Evolutionary conservation across 2,888 invertebrate genomes (phyloP).

Genomic region (Oxycera nigricornis): DNA sequence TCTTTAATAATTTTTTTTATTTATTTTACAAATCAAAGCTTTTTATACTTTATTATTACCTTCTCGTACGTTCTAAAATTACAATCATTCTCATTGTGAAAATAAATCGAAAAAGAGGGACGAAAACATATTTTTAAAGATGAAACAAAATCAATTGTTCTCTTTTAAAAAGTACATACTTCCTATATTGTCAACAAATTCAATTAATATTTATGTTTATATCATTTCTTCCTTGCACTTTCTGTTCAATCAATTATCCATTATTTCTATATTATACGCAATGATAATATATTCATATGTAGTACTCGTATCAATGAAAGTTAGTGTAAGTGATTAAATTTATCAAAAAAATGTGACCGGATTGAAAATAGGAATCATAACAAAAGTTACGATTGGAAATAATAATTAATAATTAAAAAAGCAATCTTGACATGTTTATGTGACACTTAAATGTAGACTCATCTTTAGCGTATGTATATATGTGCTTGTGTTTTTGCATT

Average conservation of each 20-base stretch:
- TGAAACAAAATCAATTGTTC: not conserved
- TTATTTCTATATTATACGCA: slow-evolving; percentile 7
- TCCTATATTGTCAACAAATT: slow-evolving; percentile 38
- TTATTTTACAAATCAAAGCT: slow-evolving; percentile 40
- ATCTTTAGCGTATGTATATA: slow-evolving; percentile 9
- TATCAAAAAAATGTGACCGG: not conserved
- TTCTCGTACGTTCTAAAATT: slow-evolving; percentile 17
- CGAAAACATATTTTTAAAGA: slow-evolving; percentile 1
- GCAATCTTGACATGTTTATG: slow-evolving; percentile 21
- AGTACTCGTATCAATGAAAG: no score
- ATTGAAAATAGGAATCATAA: not conserved
- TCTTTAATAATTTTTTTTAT: slow-evolving; percentile 8
- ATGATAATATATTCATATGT: no score
- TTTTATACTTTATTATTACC: slow-evolving; percentile 28
- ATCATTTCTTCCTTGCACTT: slow-evolving; percentile 2
- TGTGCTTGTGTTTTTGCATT: slow-evolving; percentile 7
- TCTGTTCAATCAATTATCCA: not conserved
- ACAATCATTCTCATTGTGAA: slow-evolving; percentile 27
- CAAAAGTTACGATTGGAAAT: not conserved
- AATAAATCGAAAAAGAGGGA: not conserved
- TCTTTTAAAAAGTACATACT: not conserved
- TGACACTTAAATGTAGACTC: slow-evolving; percentile 35
- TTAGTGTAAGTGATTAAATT: not conserved
- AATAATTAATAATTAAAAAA: slow-evolving; percentile 22
- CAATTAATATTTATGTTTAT: slow-evolving; percentile 8